Percentiles rank a stretch among this genome's conserved stretches.
Evolutionary conservation across 2,113 vertebrate species (phyloP).

Genomic region (Hemicordylus capensis): DNA sequence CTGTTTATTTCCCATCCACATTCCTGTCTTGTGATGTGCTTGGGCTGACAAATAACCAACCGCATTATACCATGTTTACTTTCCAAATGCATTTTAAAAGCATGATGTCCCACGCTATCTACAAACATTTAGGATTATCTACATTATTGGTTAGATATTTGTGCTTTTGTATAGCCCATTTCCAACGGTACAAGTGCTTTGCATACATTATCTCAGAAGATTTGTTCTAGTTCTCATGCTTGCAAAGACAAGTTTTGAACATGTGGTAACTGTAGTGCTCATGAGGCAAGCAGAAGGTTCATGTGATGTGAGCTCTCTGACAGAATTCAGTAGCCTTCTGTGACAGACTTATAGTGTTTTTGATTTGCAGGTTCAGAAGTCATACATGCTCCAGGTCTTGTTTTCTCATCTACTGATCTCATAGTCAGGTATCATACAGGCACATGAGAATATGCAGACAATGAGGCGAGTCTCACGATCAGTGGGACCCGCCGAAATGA

Average conservation of each 20-base stretch:
- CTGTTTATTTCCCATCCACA: not conserved
- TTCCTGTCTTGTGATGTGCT: not conserved
- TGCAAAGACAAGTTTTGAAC: not conserved
- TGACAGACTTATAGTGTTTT: not conserved
- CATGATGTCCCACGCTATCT: not conserved
- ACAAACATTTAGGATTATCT: not conserved
- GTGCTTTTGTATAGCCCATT: too few relatives aligned
- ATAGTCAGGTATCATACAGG: not conserved
- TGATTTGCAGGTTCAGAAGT: not conserved
- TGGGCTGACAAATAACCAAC: not conserved
- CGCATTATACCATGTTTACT: not conserved
- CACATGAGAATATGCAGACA: not conserved
- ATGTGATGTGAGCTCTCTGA: not conserved
- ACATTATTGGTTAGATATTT: not conserved
- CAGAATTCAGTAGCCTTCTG: not conserved
- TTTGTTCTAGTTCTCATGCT: not conserved
- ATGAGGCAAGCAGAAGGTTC: not conserved
- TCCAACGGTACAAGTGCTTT: not conserved
- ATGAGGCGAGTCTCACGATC: too few relatives aligned
- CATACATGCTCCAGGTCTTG: not conserved
- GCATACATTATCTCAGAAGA: not conserved
- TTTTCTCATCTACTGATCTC: not conserved
- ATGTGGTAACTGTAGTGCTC: not conserved
- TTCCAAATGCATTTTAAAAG: not conserved
- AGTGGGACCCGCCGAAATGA: too few relatives aligned